Evolutionary conservation across 2,113 vertebrate species (phyloP), one percentile per base, ranked within the genome.

Genomic region (Scomber japonicus): DNA sequence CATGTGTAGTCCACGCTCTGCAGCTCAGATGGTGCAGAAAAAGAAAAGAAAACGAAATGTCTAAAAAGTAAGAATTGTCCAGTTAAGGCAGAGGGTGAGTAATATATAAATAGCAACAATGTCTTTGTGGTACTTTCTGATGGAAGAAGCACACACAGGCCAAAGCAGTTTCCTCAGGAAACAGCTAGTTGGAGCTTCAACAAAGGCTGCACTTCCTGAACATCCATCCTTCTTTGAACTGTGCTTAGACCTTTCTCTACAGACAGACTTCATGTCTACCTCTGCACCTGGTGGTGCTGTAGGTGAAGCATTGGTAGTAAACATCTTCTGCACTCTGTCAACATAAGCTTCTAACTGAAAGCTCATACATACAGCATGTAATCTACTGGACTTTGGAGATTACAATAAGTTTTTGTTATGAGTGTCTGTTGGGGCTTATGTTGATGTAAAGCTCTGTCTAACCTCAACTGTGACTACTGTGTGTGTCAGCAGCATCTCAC

Each of bases 131-230:
- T 78, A 4, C 14, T 78, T 78, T 78, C n/a, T 79, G 53, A 72
- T 24, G 13, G 60, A 86, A 63, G 17, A n/a, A 40, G 66, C 27
- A 50, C 31, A 69, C 15, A 66, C n/a, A 71, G 85, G 73, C 69
- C 63, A 75, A 74, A 82, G 63, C 75, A 40, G 62, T 82, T 88
- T 86, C 83, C 86, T 66, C 40, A 80, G 82, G 76, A 92, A 89
- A 90, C 19, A 87, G 57, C 71, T 69, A 81, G 78, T 89, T 73
- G 55, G 50, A 78, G 61, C 17, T 8, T 61, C 51, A 82, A 81
- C 62, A 89, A 83, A 87, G 59, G 13, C 49, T 54, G 30, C 49
- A 63, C 75, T 85, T 92, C 88, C 85, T 82, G 63, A 72, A 53
- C 53, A 74, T 30, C 63, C 49, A 63, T 44, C 49, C 67, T 62